phyloP scores from a whole-genome alignment of 2,888 invertebrate species.

The Vesta saturnalis region DNA sequence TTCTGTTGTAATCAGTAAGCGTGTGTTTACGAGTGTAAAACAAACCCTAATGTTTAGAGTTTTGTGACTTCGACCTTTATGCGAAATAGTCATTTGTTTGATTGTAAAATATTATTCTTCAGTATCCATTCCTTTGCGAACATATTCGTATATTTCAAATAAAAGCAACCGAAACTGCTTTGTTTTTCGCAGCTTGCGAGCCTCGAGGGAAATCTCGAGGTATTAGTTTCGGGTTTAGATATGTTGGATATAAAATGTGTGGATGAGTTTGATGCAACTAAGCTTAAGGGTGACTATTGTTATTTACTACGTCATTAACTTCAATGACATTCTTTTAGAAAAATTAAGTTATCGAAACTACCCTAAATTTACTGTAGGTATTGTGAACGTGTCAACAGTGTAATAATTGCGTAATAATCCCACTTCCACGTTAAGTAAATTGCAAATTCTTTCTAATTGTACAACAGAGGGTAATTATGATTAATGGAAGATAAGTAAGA shows the following conservation, averaged over 20 bases:
- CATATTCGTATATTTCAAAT: conserved; percentile 32
- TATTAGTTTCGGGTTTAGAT: conserved; percentile 46
- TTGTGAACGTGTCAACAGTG: no score
- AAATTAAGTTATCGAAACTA: neutral
- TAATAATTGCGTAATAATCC: no score
- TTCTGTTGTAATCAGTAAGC: conserved; percentile 1
- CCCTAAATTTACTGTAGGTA: no score
- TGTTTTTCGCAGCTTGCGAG: conserved; percentile 40
- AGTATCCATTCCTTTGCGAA: conserved; percentile 20
- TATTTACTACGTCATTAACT: conserved; percentile 46
- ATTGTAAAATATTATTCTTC: conserved; percentile 19
- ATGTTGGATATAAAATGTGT: conserved; percentile 46
- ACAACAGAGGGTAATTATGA: neutral
- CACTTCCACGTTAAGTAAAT: no score
- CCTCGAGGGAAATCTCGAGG: conserved; percentile 45
- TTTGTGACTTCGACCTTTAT: neutral
- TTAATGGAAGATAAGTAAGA: neutral
- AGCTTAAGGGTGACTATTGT: conserved; percentile 45
- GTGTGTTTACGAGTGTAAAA: conserved; percentile 1
- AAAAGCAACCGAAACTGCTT: conserved; percentile 30
- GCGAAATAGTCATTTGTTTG: conserved; percentile 17
- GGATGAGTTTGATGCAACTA: conserved; percentile 42
- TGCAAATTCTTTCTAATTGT: no score
- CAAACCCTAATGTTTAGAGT: neutral
- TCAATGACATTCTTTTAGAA: neutral